Base-by-base conservation (phyloP, 2,113 vertebrate genomes). In the Notothenia coriiceps region DNA sequence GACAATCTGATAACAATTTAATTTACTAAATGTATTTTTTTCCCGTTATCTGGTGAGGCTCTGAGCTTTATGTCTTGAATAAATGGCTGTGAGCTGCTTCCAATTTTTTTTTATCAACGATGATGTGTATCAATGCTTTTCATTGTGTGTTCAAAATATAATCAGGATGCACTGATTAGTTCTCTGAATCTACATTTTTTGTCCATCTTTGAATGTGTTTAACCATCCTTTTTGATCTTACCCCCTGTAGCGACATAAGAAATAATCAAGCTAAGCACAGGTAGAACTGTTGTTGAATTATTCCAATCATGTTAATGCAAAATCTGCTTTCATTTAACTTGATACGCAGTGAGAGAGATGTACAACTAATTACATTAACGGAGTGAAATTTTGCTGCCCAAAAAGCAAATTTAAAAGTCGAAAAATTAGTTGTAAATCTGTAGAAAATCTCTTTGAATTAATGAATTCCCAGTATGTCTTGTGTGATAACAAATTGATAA, bases 1-100 rank as follows among this genome's bases (percentile, higher is more conserved):
- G 33, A 67, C 49, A 62, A 79, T 78, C 70, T 78, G 75, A 86
- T 82, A 67, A 14, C 18, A 51, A 20, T 55, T 87, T 78, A 80
- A 79, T 84, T 80, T 70, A 65, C 59, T 20, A 79, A 75, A 66
- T 77, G 12, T 74, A 40, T 40, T 40, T 7, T 35, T 40, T 40
- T 40, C 1, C 35, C 46, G 17, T 46, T 60, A 54, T 62, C 79
- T 49, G 25, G 25, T 33, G 43, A 40, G 62, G 17, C 33, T 84
- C 65, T 77, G 49, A 75, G 56, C 66, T 88, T 55, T 47, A 29
- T 29, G 10, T 46, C 3, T 61, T 17, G 6, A 6, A 18, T 61
- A n/a, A 59, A 54, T 17, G 33, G 12, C 44, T 86, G 62, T 55
- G 62, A 68, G 75, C 15, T 63, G 29, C 70, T 70, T 25, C 11